Percentiles rank a stretch among this genome's conserved stretches.
These are phyloP conservation scores for Patagioenas fasciata DNA, from an alignment of 2,113 vertebrate species.

Conservation along the genomic window DNA sequence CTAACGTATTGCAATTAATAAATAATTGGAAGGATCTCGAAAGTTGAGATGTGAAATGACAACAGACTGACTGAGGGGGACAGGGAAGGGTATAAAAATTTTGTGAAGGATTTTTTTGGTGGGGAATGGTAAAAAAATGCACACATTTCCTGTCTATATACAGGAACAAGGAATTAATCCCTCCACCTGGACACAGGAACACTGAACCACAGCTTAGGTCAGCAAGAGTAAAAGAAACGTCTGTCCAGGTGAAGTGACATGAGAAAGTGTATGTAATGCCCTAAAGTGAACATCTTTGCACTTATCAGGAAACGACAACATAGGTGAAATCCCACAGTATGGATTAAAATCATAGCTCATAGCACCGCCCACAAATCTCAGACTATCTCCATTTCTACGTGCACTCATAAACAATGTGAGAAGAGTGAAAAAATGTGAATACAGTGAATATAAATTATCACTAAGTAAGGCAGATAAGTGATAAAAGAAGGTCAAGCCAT, in stretches of 20 bases:
- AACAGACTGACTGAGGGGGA: neutral
- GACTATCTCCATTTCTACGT: accelerated
- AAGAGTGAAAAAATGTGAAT: neutral
- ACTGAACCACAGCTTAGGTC: neutral
- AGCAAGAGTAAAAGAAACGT: neutral
- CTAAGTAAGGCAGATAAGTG: neutral
- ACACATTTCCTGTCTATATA: neutral
- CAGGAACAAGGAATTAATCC: neutral
- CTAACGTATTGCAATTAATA: neutral
- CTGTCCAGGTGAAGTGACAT: neutral
- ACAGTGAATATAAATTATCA: neutral
- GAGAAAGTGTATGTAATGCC: neutral
- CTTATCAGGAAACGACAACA: neutral
- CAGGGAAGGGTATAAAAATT: neutral
- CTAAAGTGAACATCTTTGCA: neutral
- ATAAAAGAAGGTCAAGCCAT: neutral
- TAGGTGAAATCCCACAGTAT: neutral
- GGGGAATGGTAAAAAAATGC: neutral
- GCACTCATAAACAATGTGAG: neutral
- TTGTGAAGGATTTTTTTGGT: neutral
- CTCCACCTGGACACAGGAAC: neutral
- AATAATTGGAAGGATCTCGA: neutral
- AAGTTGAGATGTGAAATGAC: neutral
- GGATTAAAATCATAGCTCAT: neutral
- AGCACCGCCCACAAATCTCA: neutral